These are phyloP conservation scores for Poeciliopsis retropinna DNA, from an alignment of 2,113 vertebrate species.

Conservation along the genomic window DNA sequence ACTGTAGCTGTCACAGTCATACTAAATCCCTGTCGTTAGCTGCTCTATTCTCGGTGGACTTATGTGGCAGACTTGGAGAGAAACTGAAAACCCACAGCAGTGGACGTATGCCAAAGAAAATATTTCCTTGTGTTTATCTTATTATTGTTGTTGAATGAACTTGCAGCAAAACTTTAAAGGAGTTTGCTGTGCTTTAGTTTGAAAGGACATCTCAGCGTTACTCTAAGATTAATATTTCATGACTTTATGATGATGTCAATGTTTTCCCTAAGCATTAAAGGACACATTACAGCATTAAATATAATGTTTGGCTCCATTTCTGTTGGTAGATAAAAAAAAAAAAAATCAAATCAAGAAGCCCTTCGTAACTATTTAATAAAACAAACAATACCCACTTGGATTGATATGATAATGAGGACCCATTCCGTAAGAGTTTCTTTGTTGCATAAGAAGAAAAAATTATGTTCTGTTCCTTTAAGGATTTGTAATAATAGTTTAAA, in stretches of 20 bases:
- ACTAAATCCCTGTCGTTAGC: constrained; percentile 25
- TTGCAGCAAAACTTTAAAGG: background rate
- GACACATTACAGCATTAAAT: no score
- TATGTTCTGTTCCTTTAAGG: constrained; percentile 13
- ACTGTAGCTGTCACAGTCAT: constrained; percentile 10
- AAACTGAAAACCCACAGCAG: constrained; percentile 2
- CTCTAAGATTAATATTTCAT: background rate
- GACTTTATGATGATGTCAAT: background rate
- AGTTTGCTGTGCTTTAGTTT: background rate
- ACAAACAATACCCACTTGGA: background rate
- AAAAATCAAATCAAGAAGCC: background rate
- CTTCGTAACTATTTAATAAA: constrained; percentile 2
- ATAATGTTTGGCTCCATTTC: no score
- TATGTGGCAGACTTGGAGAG: constrained; percentile 5
- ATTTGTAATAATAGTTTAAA: constrained; percentile 5
- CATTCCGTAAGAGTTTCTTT: background rate
- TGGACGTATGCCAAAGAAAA: constrained; percentile 1
- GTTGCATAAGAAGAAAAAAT: background rate
- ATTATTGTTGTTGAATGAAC: constrained; percentile 3
- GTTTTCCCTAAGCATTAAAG: background rate
- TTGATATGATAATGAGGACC: background rate
- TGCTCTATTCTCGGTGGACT: background rate
- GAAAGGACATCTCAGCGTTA: background rate
- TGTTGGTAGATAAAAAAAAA: background rate
- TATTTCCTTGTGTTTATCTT: constrained; percentile 4